These are phyloP conservation scores for Drosophila willistoni DNA, from an alignment of 1,140 invertebrate genomes.

Conservation along the genomic window DNA sequence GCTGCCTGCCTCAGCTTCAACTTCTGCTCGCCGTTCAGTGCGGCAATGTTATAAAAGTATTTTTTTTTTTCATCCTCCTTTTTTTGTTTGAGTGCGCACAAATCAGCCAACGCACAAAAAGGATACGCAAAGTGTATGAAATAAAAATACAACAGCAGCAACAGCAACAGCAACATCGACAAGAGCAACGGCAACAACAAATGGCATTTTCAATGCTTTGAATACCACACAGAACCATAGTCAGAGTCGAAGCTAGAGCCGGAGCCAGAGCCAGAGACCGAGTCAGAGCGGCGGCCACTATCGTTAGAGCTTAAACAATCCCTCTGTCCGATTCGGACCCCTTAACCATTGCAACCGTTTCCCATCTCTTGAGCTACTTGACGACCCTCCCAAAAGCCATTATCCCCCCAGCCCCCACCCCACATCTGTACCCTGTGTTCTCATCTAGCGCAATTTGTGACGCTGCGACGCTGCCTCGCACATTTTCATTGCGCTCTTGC, in stretches of 20 bases:
- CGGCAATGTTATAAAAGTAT: conserved; percentile 72
- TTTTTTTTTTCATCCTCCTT: conserved; percentile 40
- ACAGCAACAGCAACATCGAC: conserved; percentile 40
- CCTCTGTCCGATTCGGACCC: not conserved
- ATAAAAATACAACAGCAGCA: conserved; percentile 62
- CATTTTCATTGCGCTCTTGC: conserved; percentile 79
- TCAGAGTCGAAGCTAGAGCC: conserved; percentile 33
- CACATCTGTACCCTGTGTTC: not conserved
- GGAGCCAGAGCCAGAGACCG: conserved; percentile 16
- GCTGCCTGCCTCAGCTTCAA: conserved; percentile 30
- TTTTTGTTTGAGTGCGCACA: conserved; percentile 61
- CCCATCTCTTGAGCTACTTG: not conserved
- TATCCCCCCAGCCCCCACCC: conserved; percentile 30
- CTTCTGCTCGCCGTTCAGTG: conserved; percentile 49
- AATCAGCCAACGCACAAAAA: conserved; percentile 70
- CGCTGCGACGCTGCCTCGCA: conserved; percentile 76
- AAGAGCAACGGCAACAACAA: conserved; percentile 38
- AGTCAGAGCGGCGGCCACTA: conserved; percentile 55
- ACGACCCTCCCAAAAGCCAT: conserved; percentile 15
- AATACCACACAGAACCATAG: conserved; percentile 44
- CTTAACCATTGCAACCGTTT: not conserved
- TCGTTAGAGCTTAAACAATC: conserved; percentile 73
- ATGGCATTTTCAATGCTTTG: conserved; percentile 65
- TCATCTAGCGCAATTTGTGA: conserved; percentile 29
- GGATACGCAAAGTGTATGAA: conserved; percentile 70